Percentiles rank a stretch among this genome's conserved stretches.
Evolutionary conservation across 2,113 vertebrate genomes (phyloP).

Genomic region (Alectura lathami): DNA sequence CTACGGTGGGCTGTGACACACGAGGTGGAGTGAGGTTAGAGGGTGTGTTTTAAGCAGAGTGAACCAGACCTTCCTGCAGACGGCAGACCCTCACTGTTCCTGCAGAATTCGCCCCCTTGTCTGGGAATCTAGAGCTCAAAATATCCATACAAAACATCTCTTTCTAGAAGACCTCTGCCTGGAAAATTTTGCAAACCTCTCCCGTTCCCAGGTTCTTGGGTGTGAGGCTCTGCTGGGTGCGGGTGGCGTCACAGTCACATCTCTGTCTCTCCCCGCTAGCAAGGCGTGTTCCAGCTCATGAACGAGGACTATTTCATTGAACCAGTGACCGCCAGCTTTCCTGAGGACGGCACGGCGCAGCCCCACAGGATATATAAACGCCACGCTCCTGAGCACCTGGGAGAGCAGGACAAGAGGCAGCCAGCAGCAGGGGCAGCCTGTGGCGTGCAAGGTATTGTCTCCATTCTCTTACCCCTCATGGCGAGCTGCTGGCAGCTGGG

Average conservation of each 20-base stretch:
- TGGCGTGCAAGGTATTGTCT: conserved; percentile 56
- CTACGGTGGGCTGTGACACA: background rate
- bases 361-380: conserved; percentile 90
- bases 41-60: background rate
- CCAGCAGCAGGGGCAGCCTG: background rate
- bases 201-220: background rate
- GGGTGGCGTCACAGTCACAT: fast-evolving
- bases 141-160: background rate
- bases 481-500: too few species aligned
- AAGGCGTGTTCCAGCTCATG: conserved; percentile 87
- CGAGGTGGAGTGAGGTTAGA: background rate
- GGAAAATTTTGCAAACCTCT: background rate
- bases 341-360: conserved; percentile 60
- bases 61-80: fast-evolving
- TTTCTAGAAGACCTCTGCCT: background rate
- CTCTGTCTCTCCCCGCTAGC: conserved; percentile 73
- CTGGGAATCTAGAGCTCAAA: background rate
- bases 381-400: conserved; percentile 42
- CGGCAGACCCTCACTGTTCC: too few species aligned
- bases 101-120: too few species aligned
- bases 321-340: conserved; percentile 71
- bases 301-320: conserved; percentile 92
- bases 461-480: background rate
- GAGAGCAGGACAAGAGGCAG: background rate
- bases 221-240: background rate